These are phyloP conservation scores for Ochotona curzoniae DNA, from an alignment of 2,113 vertebrate genomes.

Conservation along the genomic window DNA sequence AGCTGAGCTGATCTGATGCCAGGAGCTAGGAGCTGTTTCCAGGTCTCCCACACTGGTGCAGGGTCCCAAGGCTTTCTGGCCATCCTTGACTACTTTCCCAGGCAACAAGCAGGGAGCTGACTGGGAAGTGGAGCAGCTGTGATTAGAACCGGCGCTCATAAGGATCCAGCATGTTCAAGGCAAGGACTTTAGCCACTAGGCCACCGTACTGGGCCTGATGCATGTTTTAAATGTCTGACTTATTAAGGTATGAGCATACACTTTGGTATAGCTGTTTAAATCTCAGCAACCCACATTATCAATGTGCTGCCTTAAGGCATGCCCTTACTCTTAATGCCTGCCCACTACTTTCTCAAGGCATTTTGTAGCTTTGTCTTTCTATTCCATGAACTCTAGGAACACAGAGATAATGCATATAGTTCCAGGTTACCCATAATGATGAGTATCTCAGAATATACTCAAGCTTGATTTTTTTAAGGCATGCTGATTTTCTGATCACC, in stretches of 20 bases:
- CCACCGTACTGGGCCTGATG: not conserved
- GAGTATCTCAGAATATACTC: not conserved
- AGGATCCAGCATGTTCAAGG: no score
- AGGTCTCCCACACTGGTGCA: no score
- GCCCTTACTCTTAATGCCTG: not conserved
- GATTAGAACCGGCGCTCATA: no score
- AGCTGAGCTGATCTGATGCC: no score
- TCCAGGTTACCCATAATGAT: not conserved
- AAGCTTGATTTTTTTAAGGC: not conserved
- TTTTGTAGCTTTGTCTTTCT: not conserved
- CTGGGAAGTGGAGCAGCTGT: no score
- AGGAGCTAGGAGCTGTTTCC: no score
- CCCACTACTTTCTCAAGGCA: not conserved
- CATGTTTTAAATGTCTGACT: not conserved
- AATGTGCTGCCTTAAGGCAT: no score
- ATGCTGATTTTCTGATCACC: constrained; percentile 38
- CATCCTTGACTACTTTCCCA: no score
- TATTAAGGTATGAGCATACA: not conserved
- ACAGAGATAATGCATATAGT: not conserved
- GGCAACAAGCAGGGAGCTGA: no score
- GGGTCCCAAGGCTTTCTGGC: no score
- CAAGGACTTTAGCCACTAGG: no score
- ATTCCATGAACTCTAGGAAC: not conserved
- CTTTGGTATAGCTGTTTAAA: not conserved
- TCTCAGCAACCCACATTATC: not conserved